phyloP scores from a whole-genome alignment of 2,888 invertebrate genomes.

The Tipula confusa region DNA sequence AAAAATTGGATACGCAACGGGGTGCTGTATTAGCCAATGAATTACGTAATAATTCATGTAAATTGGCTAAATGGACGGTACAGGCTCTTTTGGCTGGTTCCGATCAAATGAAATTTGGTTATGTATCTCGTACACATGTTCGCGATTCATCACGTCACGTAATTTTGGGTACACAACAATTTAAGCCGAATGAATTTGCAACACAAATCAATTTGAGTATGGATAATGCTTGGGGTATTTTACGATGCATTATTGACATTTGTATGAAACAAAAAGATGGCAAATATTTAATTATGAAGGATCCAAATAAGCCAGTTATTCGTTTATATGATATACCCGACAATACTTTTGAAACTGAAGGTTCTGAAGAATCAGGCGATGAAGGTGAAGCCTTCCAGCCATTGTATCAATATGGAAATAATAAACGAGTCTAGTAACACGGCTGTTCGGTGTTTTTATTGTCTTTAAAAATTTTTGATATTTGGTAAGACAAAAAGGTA shows the following conservation, averaged over 20 bases:
- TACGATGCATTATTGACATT: conserved; percentile 94
- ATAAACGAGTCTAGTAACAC: conserved; percentile 27
- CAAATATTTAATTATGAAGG: conserved; percentile 96
- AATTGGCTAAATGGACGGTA: conserved; percentile 98
- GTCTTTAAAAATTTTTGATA: background rate
- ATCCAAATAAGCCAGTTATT: conserved; percentile 97
- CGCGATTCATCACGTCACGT: conserved; percentile 95
- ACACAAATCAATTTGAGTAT: conserved; percentile 97
- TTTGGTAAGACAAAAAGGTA: background rate
- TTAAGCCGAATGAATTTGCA: conserved; percentile 97
- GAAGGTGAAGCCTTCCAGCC: conserved; percentile 50
- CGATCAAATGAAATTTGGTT: conserved; percentile 97
- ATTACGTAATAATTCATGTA: conserved; percentile 97
- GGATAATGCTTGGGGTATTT: conserved; percentile 99
- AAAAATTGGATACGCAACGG: conserved; percentile 94
- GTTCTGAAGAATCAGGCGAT: conserved; percentile 63
- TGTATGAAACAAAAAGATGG: conserved; percentile 97
- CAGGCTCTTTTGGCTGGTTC: conserved; percentile 91
- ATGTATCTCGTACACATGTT: conserved; percentile 92
- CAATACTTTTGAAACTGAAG: conserved; percentile 96
- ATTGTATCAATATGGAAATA: conserved; percentile 42
- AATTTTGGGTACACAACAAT: conserved; percentile 94
- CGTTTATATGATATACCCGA: conserved; percentile 97
- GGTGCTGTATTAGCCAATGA: conserved; percentile 98
- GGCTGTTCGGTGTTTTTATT: background rate